Base-by-base conservation (phyloP, 2,797 vertebrate species). In the Fringilla coelebs region DNA sequence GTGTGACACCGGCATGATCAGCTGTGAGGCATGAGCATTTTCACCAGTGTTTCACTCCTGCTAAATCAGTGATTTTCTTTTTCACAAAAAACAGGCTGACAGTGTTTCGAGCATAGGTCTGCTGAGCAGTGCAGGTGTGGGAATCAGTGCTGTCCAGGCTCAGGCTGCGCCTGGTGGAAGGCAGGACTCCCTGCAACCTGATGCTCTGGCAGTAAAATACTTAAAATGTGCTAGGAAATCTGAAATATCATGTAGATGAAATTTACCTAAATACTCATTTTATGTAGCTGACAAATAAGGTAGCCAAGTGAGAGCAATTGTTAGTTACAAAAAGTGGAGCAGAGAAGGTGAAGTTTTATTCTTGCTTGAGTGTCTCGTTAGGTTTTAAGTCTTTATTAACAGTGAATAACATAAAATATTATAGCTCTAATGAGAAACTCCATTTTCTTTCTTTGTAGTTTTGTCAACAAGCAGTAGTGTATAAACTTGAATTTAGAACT, bases 91-190 rank as follows among this genome's bases (percentile, higher is more conserved):
- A 16, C 10, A 43, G 32, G 22, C 26, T 43, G 24, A 6, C 11
- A 10, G 29, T 49, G 28, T 62, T 76, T n/a, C 38, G 19, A 55
- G 32, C 16, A 2, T 70, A 43, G 9, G 19, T 70, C 20, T 43
- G 36, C 36, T 17, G 8, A 62, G 32, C 28, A 62, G 22, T 11
- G 26, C 7, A 14, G 9, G 6, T 82, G 28, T 82, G 36, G 48
- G 22, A 48, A 22, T 65, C 1, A 1, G 15, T 0, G 0, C 28
- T 75, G 22, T 61, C 48, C 0, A 0, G 28, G 18, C 36, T 62
- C 48, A 32, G 62, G 28, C 28, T 43, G 43, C 1, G 0, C 43
- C 7, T 1, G 0, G 49, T 26, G 28, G 32, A 62, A 49, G 24
- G 24, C 78, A 76, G 51, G 17, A 28, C 12, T 40, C 45, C 15